These are phyloP conservation scores for Eretmocerus hayati DNA, from an alignment of 2,888 invertebrate genomes.

Conservation along the genomic window DNA sequence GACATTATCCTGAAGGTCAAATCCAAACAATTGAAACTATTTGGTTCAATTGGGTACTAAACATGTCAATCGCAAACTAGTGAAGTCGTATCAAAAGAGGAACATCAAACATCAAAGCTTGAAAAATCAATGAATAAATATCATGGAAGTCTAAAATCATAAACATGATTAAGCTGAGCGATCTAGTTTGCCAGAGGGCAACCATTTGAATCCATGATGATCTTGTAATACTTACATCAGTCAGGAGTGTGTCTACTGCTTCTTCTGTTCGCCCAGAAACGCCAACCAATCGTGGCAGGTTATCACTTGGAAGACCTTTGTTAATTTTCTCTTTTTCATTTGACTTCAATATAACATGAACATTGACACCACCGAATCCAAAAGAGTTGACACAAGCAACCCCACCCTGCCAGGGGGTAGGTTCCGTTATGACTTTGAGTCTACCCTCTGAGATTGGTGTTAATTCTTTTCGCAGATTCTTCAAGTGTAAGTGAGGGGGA, in stretches of 20 bases:
- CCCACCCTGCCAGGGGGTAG: constrained; percentile 63
- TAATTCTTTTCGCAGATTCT: constrained; percentile 55
- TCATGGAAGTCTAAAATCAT: too few species aligned
- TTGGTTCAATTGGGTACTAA: too few species aligned
- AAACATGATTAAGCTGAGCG: too few species aligned
- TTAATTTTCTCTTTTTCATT: constrained; percentile 56
- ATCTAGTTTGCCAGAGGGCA: too few species aligned
- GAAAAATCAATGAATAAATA: too few species aligned
- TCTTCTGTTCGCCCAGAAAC: constrained; percentile 75
- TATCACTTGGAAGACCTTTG: constrained; percentile 55
- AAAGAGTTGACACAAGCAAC: constrained; percentile 80
- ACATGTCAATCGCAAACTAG: too few species aligned
- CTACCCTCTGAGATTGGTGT: constrained; percentile 56
- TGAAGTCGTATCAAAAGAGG: too few species aligned
- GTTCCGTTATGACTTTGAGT: constrained; percentile 65
- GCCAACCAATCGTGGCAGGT: constrained; percentile 64
- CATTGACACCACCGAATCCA: constrained; percentile 86
- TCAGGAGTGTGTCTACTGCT: constrained; percentile 59
- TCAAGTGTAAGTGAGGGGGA: constrained; percentile 79
- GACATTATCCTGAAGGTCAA: background rate
- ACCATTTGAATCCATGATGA: background rate
- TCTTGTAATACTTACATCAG: constrained; percentile 47
- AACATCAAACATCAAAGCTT: too few species aligned
- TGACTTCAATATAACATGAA: constrained; percentile 61
- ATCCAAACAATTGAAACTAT: too few species aligned